Evolutionary conservation across 1,140 invertebrate species (phyloP), one percentile per base, ranked within the genome.

Genomic region (Achatina immaculata): DNA sequence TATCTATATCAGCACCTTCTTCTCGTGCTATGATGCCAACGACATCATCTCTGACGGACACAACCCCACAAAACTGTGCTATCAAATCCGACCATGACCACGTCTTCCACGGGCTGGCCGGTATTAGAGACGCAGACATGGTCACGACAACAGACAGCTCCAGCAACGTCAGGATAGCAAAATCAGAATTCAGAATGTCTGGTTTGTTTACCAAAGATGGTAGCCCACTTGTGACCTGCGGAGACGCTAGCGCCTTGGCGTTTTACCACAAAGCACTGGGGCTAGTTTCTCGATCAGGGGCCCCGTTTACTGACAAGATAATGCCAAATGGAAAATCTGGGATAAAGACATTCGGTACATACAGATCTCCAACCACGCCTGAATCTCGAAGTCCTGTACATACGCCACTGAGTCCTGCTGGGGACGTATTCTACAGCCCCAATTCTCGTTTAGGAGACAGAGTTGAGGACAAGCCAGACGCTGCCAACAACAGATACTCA

Each of bases 391-490:
- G 65, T 36, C 65, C 74, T 0, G 7, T 62, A 14, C 74, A 76
- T 24, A 31, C 31, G 4, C 38, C 36, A 42, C 6, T 34, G 24
- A 68, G 40, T 43, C 58, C 40, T 21, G 48, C 66, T 4, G 16
- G 51, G 43, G 76, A 78, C 43, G 43, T 72, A 14, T 80, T 71
- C 40, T 68, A 80, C 48, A 80, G 78, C 34, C 66, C 78, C 6
- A 71, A 66, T 21, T 34, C 68, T 36, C 55, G 78, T 51, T 68
- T 68, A 6, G 66, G 66, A 24, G 78, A 80, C 40, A 38, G 68
- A 55, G 78, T 80, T 9, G 78, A 80, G 66, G 78, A 80, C 28
- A 71, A 24, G 21, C 24, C n/a, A 0, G 78, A 69, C 7, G 24
- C 45, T n/a, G 31, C 55, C 48, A 78, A 21, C 65, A 45, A 51